Evolutionary conservation across 2,113 vertebrate genomes (phyloP).

Genomic region (Scortum barcoo): DNA sequence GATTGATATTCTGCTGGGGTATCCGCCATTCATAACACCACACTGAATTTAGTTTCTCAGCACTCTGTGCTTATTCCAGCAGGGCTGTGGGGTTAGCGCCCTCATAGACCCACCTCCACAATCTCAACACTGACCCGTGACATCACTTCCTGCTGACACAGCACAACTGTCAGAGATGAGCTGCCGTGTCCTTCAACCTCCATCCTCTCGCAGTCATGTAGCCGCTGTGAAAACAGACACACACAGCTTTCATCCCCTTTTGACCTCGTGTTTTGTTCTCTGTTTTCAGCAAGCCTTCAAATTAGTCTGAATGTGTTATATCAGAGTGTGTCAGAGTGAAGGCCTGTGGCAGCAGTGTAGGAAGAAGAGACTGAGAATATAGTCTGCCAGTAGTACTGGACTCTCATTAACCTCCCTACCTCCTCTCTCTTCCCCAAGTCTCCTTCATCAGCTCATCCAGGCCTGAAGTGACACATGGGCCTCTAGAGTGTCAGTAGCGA

Average conservation of each 20-base stretch:
- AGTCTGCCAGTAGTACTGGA: conserved; percentile 70
- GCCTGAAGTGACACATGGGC: conserved; percentile 80
- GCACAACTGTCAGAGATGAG: conserved; percentile 69
- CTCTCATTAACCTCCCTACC: conserved; percentile 82
- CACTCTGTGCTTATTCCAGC: conserved; percentile 69
- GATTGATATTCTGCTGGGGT: conserved; percentile 76
- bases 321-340: conserved; percentile 56
- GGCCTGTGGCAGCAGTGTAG: conserved; percentile 54
- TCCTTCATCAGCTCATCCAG: conserved; percentile 80
- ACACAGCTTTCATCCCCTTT: conserved; percentile 46
- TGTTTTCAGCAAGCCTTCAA: conserved; percentile 67
- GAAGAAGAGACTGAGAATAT: conserved; percentile 55
- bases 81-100: conserved; percentile 67
- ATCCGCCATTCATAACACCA: conserved; percentile 55
- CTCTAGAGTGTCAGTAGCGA: conserved; percentile 81
- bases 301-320: conserved; percentile 67
- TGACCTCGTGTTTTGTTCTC: conserved; percentile 70
- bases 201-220: conserved; percentile 58
- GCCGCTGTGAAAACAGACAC: conserved; percentile 57
- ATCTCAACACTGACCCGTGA: conserved; percentile 78
- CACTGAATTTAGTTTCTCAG: conserved; percentile 60
- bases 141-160: conserved; percentile 78
- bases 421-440: conserved; percentile 72
- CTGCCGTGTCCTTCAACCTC: conserved; percentile 57
- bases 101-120: conserved; percentile 60